Base-by-base conservation (phyloP, 1,140 invertebrate genomes). In the Magallana ariakensis region DNA sequence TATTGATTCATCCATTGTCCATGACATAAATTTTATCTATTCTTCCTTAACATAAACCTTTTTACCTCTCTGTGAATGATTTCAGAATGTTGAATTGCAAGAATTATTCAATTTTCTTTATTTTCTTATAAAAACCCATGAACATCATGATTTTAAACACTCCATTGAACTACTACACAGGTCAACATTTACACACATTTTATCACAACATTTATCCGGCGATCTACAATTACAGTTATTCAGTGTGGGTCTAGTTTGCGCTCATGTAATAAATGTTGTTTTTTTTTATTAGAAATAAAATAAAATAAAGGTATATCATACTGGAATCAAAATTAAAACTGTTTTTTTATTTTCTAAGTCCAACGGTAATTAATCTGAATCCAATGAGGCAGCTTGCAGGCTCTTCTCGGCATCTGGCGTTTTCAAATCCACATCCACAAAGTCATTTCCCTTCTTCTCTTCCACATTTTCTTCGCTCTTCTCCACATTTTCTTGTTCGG, bases 401-500 rank as follows among this genome's bases (percentile, higher is more conserved):
- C 22, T 13, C 22, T 22, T 13, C 4, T 75, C 66, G 6, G 66
- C 22, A 9, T 13, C 66, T 13, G 66, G 66, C 33, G 66, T 26
- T 75, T 75, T 22, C 22, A 75, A 26, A 26, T 75, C 66, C 19
- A 75, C 66, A 75, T 75, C 15, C 4, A 75, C 66, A 75, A 75
- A 75, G 66, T 75, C 66, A 75, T 75, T 75, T 75, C 66, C 66
- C 10, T 5, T 75, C 22, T 75, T 75, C 66, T 75, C 13, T 5
- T 75, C 66, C 22, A 75, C 66, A 75, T 75, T 75, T 75, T 0
- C 22, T 6, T 19, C 62, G 11, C 19, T 22, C 33, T 75, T 26
- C 9, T 75, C 22, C 22, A 26, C 66, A 7, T 75, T 22, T 13
- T 10, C 66, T 33, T 75, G 22, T 3, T 26, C 11, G 15, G 19